Evolutionary conservation across 1,140 invertebrate genomes (phyloP), one percentile per base, ranked within the genome.

Genomic region (Pseudomyrmex gracilis): DNA sequence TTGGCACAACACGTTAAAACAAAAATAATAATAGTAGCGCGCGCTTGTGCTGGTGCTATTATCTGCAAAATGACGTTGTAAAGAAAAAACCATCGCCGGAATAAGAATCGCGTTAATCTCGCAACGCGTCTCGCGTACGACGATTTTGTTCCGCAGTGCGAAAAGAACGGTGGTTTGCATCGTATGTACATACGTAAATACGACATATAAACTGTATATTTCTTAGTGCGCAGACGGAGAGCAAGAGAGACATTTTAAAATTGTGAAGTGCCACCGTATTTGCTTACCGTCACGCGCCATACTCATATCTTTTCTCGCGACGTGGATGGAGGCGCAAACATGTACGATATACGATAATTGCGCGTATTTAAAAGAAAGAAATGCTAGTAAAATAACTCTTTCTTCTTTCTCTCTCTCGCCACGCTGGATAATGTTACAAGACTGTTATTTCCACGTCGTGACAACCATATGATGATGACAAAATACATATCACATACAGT

Each of bases 281-380:
- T 76, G 73, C 47, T 43, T 53, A 43, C 47, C 53, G 53, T 24
- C 43, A 10, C 20, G 51, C 58, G 51, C 68, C 51, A 24, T 47
- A 22, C 12, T 22, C 60, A 13, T 34, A 34, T 34, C 15, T 63
- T 66, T 24, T 17, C 12, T 34, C 47, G 13, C 22, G 47, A 47
- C 45, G 22, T 24, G 17, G 10, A 43, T 34, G 70, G 10, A 63
- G 15, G 34, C 10, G 63, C 34, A 43, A 57, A 78, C 64, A 17
- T 49, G 15, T 43, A 17, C 45, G 43, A 71, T 34, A 49, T 70
- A 70, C 58, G 66, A 80, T 80, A 80, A 80, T 80, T 80, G 70
- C 15, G 34, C 45, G 53, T 71, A 43, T 17, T 70, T 58, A 45
- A 78, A 34, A 58, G 53, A 58, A 67, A 68, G 51, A 20, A 70